A percentile compares a stretch with the other conserved stretches of the same genome.
phyloP scores from a whole-genome alignment of 1,140 invertebrate genomes.

The Eupristina koningsbergeri region DNA sequence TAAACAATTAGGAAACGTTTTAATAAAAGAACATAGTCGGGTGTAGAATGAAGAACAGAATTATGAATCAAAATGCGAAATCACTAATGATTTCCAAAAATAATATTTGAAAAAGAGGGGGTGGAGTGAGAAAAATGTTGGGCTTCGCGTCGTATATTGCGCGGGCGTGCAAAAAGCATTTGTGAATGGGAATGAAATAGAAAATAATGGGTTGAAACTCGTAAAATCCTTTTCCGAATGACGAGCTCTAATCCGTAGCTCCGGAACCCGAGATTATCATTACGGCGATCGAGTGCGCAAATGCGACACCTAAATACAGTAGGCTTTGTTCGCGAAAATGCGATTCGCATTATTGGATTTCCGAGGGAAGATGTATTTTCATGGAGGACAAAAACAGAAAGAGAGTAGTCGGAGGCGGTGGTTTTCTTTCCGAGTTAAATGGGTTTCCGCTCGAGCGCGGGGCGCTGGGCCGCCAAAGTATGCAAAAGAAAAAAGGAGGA shows the following conservation, averaged over 20 bases:
- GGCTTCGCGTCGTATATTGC: background rate
- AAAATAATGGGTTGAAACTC: background rate
- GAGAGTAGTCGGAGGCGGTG: slow-evolving; percentile 24
- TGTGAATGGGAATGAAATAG: background rate
- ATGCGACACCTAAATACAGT: slow-evolving; percentile 23
- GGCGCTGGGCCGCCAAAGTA: slow-evolving; percentile 35
- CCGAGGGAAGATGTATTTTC: slow-evolving; percentile 21
- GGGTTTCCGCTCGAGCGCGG: slow-evolving; percentile 40
- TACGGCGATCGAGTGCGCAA: slow-evolving; percentile 7
- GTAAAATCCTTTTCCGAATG: background rate
- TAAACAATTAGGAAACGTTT: too few relatives aligned
- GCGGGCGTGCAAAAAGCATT: slow-evolving; percentile 3
- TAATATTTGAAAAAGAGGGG: too few relatives aligned
- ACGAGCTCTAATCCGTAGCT: background rate
- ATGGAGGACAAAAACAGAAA: slow-evolving; percentile 31
- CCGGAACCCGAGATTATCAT: slow-evolving; percentile 15
- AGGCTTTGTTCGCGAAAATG: slow-evolving; percentile 35
- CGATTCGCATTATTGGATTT: slow-evolving; percentile 39
- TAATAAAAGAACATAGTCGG: too few relatives aligned
- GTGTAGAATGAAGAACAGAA: too few relatives aligned
- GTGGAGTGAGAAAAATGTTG: too few relatives aligned
- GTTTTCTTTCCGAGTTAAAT: slow-evolving; percentile 46
- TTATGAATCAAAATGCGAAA: too few relatives aligned
- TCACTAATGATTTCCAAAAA: too few relatives aligned
- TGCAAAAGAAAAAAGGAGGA: slow-evolving; percentile 39